These are phyloP conservation scores for Hypocryptadius cinnamomeus DNA, from an alignment of 2,113 vertebrate species.

Conservation along the genomic window DNA sequence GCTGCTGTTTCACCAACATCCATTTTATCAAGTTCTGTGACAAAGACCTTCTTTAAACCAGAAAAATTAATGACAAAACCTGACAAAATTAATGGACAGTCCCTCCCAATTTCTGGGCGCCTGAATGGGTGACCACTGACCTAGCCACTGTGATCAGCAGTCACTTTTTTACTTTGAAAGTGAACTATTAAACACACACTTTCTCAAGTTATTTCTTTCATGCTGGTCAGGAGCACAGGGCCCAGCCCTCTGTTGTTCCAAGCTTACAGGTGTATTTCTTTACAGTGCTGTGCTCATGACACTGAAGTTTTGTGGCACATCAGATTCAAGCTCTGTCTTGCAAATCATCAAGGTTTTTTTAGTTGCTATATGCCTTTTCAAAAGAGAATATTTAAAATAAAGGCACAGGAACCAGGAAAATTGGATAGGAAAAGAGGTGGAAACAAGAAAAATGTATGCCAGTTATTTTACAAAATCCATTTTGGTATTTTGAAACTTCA, in stretches of 20 bases:
- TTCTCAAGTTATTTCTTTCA: background rate
- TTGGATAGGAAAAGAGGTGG: background rate
- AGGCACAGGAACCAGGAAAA: background rate
- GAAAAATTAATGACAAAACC: background rate
- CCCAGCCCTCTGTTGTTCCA: background rate
- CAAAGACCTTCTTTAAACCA: background rate
- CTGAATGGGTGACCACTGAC: background rate
- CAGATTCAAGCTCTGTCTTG: background rate
- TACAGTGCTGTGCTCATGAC: background rate
- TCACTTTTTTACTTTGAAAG: background rate
- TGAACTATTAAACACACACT: background rate
- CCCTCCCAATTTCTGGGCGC: background rate
- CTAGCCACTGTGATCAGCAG: background rate
- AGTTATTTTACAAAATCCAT: background rate
- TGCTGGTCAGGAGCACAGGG: background rate
- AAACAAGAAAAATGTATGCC: background rate
- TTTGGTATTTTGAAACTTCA: slow-evolving; percentile 11
- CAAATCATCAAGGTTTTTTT: background rate
- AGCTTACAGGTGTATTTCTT: background rate
- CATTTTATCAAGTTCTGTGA: background rate
- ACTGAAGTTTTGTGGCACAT: background rate
- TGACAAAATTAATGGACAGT: background rate
- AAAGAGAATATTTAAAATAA: background rate
- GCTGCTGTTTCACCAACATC: background rate
- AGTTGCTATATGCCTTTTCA: background rate